Base-by-base conservation (phyloP, 2,888 invertebrate genomes). In the Adelphocoris suturalis region DNA sequence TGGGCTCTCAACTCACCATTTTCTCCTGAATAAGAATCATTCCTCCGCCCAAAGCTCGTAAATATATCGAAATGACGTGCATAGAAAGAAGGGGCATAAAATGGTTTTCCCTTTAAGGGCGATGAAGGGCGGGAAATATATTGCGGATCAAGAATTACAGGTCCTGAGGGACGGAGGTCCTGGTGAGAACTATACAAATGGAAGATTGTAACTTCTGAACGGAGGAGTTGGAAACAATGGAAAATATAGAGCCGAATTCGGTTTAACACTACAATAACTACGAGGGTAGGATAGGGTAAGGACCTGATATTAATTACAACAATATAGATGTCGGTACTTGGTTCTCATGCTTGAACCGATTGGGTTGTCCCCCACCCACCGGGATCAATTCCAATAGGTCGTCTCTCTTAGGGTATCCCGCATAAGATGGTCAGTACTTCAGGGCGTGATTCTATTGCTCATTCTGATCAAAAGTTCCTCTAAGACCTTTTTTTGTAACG, bases 41-140 rank as follows among this genome's bases (percentile, higher is more conserved):
- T 57, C 19, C 57, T n/a, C 11, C n/a, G 57, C 57, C 57, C 57
- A 57, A 16, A 57, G 57, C 57, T 57, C 57, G 57, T 57, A 57
- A 57, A 57, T 57, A 57, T 57, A 57, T 57, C 57, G 57, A 57
- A 57, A 57, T 57, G 57, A 57, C 57, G 57, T 57, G 57, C 16
- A 13, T 57, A 7, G n/a, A 57, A 57, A 7, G 57, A n/a, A 57
- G 57, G 57, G 57, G 57, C 57, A 57, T 57, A 57, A 57, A n/a
- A 16, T 57, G 7, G n/a, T 57, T 57, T n/a, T 57, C 57, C 1
- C n/a, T 57, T 57, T 57, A 16, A 16, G 1, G 57, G 57, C 57
- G 57, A n/a, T 2, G 52, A 52, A 52, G 52, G 16, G 16, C 13
- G 16, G 16, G 57, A 57, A n/a, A 57, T 16, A 57, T 57, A 57